phyloP scores from a whole-genome alignment of 2,797 vertebrate genomes.

The Pantherophis vulpinus region DNA sequence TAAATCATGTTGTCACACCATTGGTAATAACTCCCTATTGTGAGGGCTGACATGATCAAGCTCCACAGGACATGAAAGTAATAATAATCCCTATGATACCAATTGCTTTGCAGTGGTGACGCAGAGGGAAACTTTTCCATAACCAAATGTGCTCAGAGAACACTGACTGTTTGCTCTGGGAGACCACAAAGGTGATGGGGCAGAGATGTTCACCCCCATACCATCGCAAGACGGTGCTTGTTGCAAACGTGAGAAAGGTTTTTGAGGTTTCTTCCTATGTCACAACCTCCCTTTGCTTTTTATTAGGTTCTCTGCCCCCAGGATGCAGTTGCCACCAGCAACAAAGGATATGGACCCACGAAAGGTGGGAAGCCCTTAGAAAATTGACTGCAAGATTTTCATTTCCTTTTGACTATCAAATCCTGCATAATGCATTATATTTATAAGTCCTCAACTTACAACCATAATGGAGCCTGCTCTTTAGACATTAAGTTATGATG shows the following conservation, averaged over 20 bases:
- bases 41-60: background rate
- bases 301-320: background rate
- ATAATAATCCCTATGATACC: background rate
- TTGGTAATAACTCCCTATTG: background rate
- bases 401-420: background rate
- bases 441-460: background rate
- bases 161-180: background rate
- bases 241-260: background rate
- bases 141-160: background rate
- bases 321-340: background rate
- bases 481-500: background rate
- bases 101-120: background rate
- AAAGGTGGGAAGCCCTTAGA: background rate
- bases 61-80: background rate
- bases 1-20: background rate
- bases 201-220: background rate
- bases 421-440: background rate
- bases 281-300: background rate
- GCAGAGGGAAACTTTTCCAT: background rate
- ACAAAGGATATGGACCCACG: background rate
- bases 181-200: background rate
- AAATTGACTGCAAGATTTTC: background rate
- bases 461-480: background rate
- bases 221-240: background rate
- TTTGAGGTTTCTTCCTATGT: background rate